These are phyloP conservation scores for Ochotona princeps DNA, from an alignment of 2,113 vertebrate species.

Conservation along the genomic window DNA sequence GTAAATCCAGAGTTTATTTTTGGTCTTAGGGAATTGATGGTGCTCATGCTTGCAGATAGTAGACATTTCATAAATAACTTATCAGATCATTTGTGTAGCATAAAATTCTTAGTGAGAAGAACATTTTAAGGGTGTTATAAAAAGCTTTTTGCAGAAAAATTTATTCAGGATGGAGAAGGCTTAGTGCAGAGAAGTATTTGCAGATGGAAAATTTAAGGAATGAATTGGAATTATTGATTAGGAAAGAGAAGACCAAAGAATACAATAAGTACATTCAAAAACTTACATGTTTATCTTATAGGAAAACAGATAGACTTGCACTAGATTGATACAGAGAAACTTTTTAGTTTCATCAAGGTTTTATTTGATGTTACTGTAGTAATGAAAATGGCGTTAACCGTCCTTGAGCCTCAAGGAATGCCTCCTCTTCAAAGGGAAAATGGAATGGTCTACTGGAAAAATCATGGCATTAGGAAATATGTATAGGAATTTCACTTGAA, in stretches of 20 bases:
- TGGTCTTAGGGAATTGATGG: neutral
- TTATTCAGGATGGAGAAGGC: neutral
- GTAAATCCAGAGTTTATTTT: neutral
- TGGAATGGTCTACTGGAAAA: neutral
- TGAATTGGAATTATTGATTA: neutral
- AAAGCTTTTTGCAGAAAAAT: neutral
- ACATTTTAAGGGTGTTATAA: neutral
- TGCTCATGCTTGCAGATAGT: neutral
- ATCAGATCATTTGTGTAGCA: neutral
- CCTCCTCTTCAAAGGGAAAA: neutral
- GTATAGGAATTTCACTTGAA: neutral
- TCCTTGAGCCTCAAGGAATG: neutral
- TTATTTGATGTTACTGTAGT: neutral
- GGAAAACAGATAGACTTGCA: neutral
- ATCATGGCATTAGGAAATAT: neutral
- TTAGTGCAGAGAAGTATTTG: neutral
- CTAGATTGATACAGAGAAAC: neutral
- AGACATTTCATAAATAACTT: neutral
- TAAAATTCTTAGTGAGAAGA: neutral
- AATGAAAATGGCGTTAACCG: neutral
- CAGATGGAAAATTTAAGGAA: neutral
- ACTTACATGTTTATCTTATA: neutral
- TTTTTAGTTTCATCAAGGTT: neutral
- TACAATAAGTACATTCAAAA: neutral
- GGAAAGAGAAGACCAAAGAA: constrained; percentile 8